phyloP scores from a whole-genome alignment of 2,888 invertebrate species.

The Stegophylla sp. region DNA sequence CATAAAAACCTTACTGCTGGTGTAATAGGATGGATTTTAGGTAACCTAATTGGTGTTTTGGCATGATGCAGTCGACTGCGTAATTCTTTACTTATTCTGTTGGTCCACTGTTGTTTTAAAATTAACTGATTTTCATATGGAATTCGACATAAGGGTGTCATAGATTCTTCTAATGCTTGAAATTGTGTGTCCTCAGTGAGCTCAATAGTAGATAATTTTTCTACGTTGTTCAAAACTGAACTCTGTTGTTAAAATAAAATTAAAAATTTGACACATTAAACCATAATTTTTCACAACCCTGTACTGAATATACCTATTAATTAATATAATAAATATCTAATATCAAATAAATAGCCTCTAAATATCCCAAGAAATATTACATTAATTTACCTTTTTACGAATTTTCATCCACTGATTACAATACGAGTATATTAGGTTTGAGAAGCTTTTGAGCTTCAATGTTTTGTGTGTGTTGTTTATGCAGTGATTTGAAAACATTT shows the following conservation, averaged over 20 bases:
- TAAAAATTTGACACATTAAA: background rate
- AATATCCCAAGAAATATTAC: background rate
- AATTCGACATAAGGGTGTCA: slow-evolving; percentile 73
- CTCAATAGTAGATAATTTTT: background rate
- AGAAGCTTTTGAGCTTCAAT: background rate
- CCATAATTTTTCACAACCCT: background rate
- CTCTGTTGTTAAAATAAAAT: slow-evolving; percentile 1
- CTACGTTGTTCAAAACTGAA: slow-evolving; percentile 5
- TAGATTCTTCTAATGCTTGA: slow-evolving; percentile 71
- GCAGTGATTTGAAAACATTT: slow-evolving; percentile 7
- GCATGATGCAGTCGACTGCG: slow-evolving; percentile 60
- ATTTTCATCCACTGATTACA: slow-evolving; percentile 22
- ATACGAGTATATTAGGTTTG: background rate
- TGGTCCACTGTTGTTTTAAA: slow-evolving; percentile 63
- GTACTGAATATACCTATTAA: background rate
- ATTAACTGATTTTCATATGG: slow-evolving; percentile 77
- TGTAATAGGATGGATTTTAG: slow-evolving; percentile 62
- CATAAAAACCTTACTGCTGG: slow-evolving; percentile 63
- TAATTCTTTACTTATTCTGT: slow-evolving; percentile 61
- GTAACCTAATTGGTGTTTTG: slow-evolving; percentile 15
- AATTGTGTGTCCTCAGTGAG: slow-evolving; percentile 61
- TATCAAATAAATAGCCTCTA: too few relatives aligned
- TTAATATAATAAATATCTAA: background rate
- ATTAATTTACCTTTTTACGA: slow-evolving; percentile 39
- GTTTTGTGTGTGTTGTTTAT: background rate